Evolutionary conservation across 2,888 invertebrate genomes (phyloP).

Genomic region (Petrophora chlorosata): DNA sequence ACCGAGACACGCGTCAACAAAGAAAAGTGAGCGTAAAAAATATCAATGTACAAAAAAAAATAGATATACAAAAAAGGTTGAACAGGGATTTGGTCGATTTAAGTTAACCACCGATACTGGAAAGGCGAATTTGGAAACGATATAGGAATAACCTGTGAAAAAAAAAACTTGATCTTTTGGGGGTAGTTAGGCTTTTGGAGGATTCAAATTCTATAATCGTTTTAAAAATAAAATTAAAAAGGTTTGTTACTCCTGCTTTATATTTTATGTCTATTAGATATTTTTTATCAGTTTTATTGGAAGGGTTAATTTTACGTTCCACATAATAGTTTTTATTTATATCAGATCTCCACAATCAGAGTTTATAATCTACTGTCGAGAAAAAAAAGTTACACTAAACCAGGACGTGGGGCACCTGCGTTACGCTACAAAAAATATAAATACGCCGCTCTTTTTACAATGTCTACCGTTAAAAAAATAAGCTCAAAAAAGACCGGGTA

Average conservation of each 20-base stretch:
- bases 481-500: too few species aligned
- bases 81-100: slow-evolving; percentile 23
- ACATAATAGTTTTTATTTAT: slow-evolving; percentile 23
- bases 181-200: too few species aligned
- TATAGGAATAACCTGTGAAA: slow-evolving; percentile 11
- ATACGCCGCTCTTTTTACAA: slow-evolving; percentile 46
- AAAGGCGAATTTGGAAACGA: slow-evolving; percentile 15
- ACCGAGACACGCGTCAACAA: slow-evolving; percentile 70
- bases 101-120: slow-evolving; percentile 18
- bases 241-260: neutral
- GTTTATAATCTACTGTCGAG: slow-evolving; percentile 28
- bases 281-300: too few species aligned
- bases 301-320: neutral
- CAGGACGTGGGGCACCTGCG: slow-evolving; percentile 66
- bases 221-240: neutral
- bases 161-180: slow-evolving; percentile 3
- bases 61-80: slow-evolving; percentile 20
- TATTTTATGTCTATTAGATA: too few species aligned
- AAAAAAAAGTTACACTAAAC: slow-evolving; percentile 50
- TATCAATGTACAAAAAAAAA: slow-evolving; percentile 18
- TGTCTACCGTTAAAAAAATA: slow-evolving; percentile 40
- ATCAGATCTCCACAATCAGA: slow-evolving; percentile 19
- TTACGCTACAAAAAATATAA: slow-evolving; percentile 68
- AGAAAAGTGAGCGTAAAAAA: slow-evolving; percentile 42
- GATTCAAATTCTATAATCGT: too few species aligned